Evolutionary conservation across 2,113 vertebrate species (phyloP).

Genomic region (Verasper variegatus): DNA sequence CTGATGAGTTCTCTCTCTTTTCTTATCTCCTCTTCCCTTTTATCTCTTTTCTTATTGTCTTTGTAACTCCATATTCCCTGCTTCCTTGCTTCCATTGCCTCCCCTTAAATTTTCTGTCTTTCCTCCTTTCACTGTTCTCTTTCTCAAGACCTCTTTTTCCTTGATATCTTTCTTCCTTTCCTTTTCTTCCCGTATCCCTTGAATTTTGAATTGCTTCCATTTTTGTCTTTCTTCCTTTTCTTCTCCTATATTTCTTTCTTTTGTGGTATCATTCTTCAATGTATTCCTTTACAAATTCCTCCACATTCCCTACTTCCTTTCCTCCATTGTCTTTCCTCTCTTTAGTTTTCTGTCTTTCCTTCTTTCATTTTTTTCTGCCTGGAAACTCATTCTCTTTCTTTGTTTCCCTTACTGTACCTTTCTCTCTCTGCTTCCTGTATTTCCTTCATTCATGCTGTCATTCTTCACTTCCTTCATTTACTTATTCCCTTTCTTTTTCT

Average conservation of each 20-base stretch:
- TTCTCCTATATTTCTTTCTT: too few relatives aligned
- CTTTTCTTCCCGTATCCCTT: neutral
- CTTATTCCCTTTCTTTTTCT: neutral
- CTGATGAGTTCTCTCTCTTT: constrained; percentile 38
- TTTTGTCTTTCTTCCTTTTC: neutral
- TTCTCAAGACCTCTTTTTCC: neutral
- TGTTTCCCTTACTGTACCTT: too few relatives aligned
- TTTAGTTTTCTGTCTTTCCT: too few relatives aligned
- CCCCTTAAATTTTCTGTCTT: neutral
- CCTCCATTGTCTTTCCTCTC: too few relatives aligned
- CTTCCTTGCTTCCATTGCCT: neutral
- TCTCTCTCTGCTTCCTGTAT: neutral
- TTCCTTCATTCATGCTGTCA: neutral
- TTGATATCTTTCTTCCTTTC: neutral
- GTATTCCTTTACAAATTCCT: too few relatives aligned
- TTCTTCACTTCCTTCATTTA: neutral
- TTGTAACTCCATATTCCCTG: neutral
- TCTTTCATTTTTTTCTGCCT: too few relatives aligned
- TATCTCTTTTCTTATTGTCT: neutral
- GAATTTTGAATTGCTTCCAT: neutral
- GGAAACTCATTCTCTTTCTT: neutral
- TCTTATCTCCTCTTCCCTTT: neutral
- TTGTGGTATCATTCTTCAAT: neutral
- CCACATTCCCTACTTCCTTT: too few relatives aligned
- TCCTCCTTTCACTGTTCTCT: neutral